These are phyloP conservation scores for Drosophila pullipes DNA, from an alignment of 2,888 invertebrate species.

Conservation along the genomic window DNA sequence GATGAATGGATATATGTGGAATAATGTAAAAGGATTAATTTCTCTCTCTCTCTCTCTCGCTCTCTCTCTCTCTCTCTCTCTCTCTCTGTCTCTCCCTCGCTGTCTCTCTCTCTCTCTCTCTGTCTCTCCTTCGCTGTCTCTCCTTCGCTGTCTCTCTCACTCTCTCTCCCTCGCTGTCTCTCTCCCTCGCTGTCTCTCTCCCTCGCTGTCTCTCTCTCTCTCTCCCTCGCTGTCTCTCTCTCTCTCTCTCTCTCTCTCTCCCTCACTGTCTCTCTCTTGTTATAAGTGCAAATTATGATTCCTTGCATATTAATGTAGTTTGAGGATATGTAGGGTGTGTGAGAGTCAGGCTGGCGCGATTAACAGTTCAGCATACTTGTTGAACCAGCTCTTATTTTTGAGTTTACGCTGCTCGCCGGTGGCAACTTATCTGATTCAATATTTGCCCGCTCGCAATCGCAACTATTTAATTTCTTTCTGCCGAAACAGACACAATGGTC, in stretches of 20 bases:
- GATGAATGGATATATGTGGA: not conserved
- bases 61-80: not conserved
- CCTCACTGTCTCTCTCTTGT: not conserved
- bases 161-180: too few species aligned
- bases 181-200: not conserved
- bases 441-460: constrained; percentile 20
- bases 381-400: constrained; percentile 28
- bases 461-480: constrained; percentile 33
- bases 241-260: not conserved
- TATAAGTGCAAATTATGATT: not conserved
- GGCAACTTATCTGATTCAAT: constrained; percentile 17
- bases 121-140: not conserved
- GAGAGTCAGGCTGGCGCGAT: constrained; percentile 3
- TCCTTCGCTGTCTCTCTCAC: not conserved
- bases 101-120: not conserved
- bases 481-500: constrained; percentile 39
- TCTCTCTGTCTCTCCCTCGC: not conserved
- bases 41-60: not conserved
- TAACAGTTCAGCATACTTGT: constrained; percentile 34
- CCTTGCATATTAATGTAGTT: not conserved
- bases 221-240: not conserved
- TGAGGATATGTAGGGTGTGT: constrained; percentile 18
- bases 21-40: not conserved
- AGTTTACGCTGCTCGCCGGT: constrained; percentile 18
- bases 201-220: not conserved